A percentile compares a stretch with the other conserved stretches of the same genome.
Evolutionary conservation across 2,888 invertebrate genomes (phyloP).

Genomic region (Gymnocheta viridis): DNA sequence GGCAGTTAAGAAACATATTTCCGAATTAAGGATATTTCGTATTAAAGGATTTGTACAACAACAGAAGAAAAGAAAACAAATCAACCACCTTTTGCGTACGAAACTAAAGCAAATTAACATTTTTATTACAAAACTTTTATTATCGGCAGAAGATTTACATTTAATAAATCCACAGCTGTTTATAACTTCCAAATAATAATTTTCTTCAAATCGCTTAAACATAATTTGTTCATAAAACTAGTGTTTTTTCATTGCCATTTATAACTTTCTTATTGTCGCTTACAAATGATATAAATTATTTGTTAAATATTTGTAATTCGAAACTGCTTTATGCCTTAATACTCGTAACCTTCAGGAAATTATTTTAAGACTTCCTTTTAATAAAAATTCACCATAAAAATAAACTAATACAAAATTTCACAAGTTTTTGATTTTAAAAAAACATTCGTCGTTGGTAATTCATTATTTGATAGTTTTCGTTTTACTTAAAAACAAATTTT

Average conservation of each 20-base stretch:
- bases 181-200: not conserved
- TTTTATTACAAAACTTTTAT: constrained; percentile 55
- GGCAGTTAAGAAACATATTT: not conserved
- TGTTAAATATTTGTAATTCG: constrained; percentile 41
- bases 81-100: constrained; percentile 26
- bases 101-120: constrained; percentile 35
- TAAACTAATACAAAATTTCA: not conserved
- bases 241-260: not conserved
- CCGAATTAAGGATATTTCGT: not conserved
- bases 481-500: constrained; percentile 30
- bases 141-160: not conserved
- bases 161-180: not conserved
- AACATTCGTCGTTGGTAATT: not conserved
- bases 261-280: not conserved
- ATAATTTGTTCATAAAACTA: constrained; percentile 9
- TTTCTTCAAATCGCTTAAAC: not conserved
- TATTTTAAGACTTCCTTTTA: constrained; percentile 25
- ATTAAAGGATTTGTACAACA: not conserved
- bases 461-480: not conserved
- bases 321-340: constrained; percentile 43
- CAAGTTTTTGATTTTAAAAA: not conserved
- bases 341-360: constrained; percentile 17
- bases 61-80: not conserved
- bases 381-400: constrained; percentile 6
- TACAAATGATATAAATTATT: not conserved